Evolutionary conservation across 1,140 invertebrate species (phyloP).

Genomic region (Tetramorium alpestre): DNA sequence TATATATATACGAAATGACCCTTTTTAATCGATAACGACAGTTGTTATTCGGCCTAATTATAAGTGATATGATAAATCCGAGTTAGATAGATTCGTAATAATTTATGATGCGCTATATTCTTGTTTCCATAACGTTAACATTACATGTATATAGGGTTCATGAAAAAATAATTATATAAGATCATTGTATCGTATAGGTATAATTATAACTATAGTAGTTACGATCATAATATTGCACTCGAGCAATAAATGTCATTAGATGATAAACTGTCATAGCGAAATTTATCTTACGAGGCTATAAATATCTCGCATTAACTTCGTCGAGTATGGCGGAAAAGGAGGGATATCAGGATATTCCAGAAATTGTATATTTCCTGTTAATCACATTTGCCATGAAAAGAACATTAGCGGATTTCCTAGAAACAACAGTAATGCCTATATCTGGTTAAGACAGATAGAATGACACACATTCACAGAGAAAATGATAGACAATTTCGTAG

Average conservation of each 20-base stretch:
- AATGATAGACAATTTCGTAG: background rate
- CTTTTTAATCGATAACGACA: background rate
- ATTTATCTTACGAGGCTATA: conserved; percentile 17
- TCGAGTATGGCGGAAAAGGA: background rate
- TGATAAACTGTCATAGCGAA: conserved; percentile 3
- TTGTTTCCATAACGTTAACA: background rate
- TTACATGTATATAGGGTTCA: background rate
- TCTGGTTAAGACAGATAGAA: background rate
- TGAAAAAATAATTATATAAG: conserved; percentile 28
- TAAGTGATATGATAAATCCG: background rate
- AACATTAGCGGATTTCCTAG: background rate
- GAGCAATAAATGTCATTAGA: background rate
- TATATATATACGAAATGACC: background rate
- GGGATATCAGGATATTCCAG: background rate
- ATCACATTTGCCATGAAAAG: background rate
- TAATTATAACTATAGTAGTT: background rate
- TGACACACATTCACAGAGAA: background rate
- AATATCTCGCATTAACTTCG: background rate
- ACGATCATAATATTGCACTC: conserved; percentile 14
- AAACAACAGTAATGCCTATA: background rate
- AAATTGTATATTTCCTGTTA: conserved; percentile 12
- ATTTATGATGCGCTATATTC: background rate
- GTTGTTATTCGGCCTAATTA: conserved; percentile 7
- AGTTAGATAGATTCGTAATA: background rate
- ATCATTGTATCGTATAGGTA: background rate